A percentile compares a stretch with the other conserved stretches of the same genome.
Evolutionary conservation across 2,888 invertebrate genomes (phyloP).

Genomic region (Dusona sp.): DNA sequence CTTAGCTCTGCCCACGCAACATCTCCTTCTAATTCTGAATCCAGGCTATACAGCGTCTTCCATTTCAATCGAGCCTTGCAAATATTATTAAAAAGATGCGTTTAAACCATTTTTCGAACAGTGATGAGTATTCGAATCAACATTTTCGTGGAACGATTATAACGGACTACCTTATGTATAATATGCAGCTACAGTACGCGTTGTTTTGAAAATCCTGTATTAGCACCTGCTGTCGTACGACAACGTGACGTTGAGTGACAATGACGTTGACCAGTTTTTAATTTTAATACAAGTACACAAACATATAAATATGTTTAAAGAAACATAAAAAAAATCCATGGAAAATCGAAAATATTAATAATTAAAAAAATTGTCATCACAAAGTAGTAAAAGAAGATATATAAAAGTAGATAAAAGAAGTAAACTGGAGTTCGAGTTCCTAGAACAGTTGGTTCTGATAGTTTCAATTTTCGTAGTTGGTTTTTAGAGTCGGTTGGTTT

Average conservation of each 20-base stretch:
- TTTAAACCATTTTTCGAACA: neutral
- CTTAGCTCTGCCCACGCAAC: conserved; percentile 76
- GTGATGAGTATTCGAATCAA: neutral
- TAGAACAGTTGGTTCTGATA: too few relatives aligned
- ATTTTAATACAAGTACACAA: neutral
- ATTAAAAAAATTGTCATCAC: neutral
- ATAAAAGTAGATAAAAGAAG: neutral
- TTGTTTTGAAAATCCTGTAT: neutral
- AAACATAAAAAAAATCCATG: too few relatives aligned
- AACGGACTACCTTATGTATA: neutral
- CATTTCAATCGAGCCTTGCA: neutral
- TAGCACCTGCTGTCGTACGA: neutral
- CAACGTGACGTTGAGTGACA: conserved; percentile 5
- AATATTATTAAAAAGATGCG: neutral
- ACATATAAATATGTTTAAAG: conserved; percentile 26
- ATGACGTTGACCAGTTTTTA: conserved; percentile 4
- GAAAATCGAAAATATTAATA: neutral
- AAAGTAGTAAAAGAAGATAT: neutral
- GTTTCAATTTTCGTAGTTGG: neutral
- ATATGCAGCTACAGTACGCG: neutral
- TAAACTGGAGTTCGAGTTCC: too few relatives aligned
- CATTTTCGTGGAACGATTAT: neutral
- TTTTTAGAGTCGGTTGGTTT: neutral
- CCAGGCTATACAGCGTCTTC: neutral
- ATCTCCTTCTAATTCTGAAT: conserved; percentile 63